A percentile compares a stretch with the other conserved stretches of the same genome.
phyloP scores from a whole-genome alignment of 35 echinoderm and acorn worm genomes.

The Lytechinus variegatus region DNA sequence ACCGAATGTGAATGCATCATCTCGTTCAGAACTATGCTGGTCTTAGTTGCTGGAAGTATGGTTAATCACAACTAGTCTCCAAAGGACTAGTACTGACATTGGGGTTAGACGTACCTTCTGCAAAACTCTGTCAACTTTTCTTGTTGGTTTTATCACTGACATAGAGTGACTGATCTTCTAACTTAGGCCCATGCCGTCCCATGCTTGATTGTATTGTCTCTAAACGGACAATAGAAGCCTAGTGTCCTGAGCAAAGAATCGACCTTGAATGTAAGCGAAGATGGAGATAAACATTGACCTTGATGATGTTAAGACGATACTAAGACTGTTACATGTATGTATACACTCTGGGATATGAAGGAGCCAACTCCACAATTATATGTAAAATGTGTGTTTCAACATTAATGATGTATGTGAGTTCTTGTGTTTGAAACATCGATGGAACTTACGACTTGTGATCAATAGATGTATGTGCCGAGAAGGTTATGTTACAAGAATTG shows the following conservation, averaged over 20 bases:
- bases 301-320: neutral
- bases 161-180: no score
- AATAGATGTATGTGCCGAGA: neutral
- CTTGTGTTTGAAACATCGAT: neutral
- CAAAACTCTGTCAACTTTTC: no score
- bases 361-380: neutral
- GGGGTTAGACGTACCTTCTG: no score
- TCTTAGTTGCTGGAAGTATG: no score
- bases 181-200: no score
- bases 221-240: no score
- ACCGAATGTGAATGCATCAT: neutral
- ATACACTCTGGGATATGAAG: neutral
- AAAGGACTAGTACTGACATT: no score
- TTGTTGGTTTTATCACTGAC: no score
- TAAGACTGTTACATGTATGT: neutral
- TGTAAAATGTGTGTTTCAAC: neutral
- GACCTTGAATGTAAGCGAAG: no score
- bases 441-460: neutral
- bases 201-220: no score
- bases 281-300: neutral
- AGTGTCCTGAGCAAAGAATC: no score
- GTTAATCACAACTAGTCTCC: neutral
- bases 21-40: neutral
- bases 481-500: neutral
- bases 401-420: neutral